These are phyloP conservation scores for Zaprionus kolodkinae DNA, from an alignment of 1,140 invertebrate species.

Conservation along the genomic window DNA sequence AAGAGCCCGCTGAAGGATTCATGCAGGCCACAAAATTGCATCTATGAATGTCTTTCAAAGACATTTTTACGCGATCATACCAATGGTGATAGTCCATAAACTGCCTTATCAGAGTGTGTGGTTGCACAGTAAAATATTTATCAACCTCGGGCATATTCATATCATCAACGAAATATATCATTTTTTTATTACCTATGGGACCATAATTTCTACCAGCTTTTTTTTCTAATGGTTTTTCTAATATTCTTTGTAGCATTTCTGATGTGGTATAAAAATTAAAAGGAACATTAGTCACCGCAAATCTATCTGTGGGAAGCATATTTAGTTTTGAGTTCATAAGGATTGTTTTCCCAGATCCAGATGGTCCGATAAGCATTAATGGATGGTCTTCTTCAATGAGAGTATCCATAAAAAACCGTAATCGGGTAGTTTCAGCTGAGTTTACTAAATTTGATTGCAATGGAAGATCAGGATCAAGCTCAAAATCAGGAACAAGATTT, in stretches of 20 bases:
- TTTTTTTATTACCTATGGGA: slow-evolving; percentile 94
- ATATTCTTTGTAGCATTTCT: slow-evolving; percentile 93
- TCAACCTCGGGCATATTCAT: slow-evolving; percentile 99
- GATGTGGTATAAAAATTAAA: slow-evolving; percentile 98
- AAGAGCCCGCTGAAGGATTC: slow-evolving; percentile 98
- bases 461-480: slow-evolving; percentile 94
- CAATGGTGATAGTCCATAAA: slow-evolving; percentile 97
- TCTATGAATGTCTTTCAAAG: slow-evolving; percentile 95
- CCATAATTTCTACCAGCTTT: slow-evolving; percentile 97
- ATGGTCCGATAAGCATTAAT: slow-evolving; percentile 95
- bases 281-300: slow-evolving; percentile 92
- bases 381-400: slow-evolving; percentile 92
- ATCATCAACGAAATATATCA: slow-evolving; percentile 98
- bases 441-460: slow-evolving; percentile 93
- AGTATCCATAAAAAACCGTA: slow-evolving; percentile 95
- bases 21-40: slow-evolving; percentile 97
- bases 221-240: slow-evolving; percentile 97
- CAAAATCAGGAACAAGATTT: slow-evolving; percentile 91
- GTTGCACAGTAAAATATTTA: slow-evolving; percentile 96
- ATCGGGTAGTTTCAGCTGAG: slow-evolving; percentile 94
- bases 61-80: slow-evolving; percentile 93
- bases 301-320: slow-evolving; percentile 85
- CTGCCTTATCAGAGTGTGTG: slow-evolving; percentile 96
- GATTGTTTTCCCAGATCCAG: slow-evolving; percentile 94
- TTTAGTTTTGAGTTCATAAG: slow-evolving; percentile 92